Conservation (phyloP, 2,888 invertebrate genomes). For the Himalopsyche japonica region DNA sequence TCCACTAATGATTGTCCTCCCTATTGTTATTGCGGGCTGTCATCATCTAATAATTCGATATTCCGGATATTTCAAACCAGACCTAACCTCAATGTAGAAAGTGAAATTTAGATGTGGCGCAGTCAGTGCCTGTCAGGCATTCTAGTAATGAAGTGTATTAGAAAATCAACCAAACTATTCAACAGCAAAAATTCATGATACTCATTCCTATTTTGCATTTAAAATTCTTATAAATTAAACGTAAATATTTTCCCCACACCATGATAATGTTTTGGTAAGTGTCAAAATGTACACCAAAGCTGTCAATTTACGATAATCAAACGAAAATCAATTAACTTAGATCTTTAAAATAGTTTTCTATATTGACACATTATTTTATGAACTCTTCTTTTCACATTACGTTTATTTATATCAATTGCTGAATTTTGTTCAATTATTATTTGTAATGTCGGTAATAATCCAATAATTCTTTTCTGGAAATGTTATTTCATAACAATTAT, state of each 20-base stretch:
- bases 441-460: too few species aligned
- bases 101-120: constrained; percentile 10
- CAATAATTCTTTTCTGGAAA: too few species aligned
- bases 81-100: constrained; percentile 35
- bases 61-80: constrained; percentile 14
- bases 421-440: too few species aligned
- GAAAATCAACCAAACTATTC: neutral
- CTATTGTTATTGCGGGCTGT: neutral
- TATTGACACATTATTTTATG: neutral
- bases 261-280: neutral
- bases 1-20: neutral
- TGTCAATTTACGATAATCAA: neutral
- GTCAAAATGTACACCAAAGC: neutral
- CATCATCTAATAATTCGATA: neutral
- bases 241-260: neutral
- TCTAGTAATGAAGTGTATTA: neutral
- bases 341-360: neutral
- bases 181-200: neutral
- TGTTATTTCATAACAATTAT: too few species aligned
- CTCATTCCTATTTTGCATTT: neutral
- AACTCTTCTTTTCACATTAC: neutral
- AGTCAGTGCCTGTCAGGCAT: neutral
- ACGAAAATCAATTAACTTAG: neutral
- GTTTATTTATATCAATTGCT: too few species aligned
- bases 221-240: neutral